Percentiles rank a stretch among this genome's conserved stretches.
phyloP scores from a whole-genome alignment of 2,888 invertebrate genomes.

The Lasioglossum malachurum region DNA sequence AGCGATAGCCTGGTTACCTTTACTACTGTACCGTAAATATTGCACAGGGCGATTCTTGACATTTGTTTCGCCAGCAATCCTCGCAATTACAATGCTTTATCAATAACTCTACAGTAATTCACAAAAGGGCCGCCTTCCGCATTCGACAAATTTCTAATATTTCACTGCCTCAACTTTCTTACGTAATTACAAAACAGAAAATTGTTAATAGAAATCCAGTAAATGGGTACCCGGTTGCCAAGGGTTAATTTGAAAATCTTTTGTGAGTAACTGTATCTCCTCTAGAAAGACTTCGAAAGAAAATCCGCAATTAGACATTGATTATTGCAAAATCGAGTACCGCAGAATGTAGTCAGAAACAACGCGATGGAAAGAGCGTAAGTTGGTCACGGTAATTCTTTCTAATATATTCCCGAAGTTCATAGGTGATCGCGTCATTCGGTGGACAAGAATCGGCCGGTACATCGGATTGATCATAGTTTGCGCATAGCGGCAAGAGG shows the following conservation, averaged over 20 bases:
- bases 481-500: slow-evolving; percentile 54
- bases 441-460: background rate
- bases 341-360: background rate
- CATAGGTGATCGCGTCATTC: slow-evolving; percentile 12
- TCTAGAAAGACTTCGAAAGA: background rate
- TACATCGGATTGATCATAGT: slow-evolving; percentile 35
- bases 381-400: background rate
- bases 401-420: background rate
- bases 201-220: too few relatives aligned
- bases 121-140: too few relatives aligned
- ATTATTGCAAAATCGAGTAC: background rate
- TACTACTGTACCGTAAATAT: background rate
- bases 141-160: background rate
- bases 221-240: too few relatives aligned
- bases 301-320: background rate
- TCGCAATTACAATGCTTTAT: background rate
- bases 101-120: background rate
- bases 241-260: too few relatives aligned
- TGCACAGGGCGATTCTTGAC: background rate
- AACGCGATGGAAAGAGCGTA: background rate
- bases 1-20: slow-evolving; percentile 33
- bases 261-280: background rate
- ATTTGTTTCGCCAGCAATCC: background rate
- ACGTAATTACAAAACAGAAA: background rate
- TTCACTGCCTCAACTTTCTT: background rate